phyloP scores from a whole-genome alignment of 1,140 invertebrate species.

The Caenorhabditis inopinata region DNA sequence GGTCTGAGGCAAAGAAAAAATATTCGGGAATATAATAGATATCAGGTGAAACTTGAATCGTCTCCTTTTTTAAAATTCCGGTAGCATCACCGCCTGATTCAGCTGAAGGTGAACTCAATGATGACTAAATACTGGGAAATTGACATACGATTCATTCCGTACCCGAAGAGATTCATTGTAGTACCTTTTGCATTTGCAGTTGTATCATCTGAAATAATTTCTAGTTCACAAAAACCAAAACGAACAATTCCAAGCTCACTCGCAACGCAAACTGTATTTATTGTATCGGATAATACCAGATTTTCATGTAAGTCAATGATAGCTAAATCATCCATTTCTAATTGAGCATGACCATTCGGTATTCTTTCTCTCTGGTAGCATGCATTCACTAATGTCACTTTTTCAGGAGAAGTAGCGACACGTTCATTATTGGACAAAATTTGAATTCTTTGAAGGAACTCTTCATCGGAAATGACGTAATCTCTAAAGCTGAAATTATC shows the following conservation, averaged over 20 bases:
- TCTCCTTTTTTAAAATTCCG: not conserved
- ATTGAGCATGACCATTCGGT: not conserved
- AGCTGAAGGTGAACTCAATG: not conserved
- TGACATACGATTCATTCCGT: not conserved
- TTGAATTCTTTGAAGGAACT: not conserved
- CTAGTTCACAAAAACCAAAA: not conserved
- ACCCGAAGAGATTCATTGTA: not conserved
- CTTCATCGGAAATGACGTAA: not conserved
- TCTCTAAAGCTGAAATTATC: not conserved
- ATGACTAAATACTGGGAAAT: too few species aligned
- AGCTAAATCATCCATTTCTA: not conserved
- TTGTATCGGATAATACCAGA: not conserved
- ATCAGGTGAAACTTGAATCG: not conserved
- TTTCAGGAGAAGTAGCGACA: not conserved
- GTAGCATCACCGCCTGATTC: not conserved
- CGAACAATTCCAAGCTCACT: not conserved
- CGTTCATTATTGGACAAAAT: not conserved
- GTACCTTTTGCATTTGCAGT: not conserved
- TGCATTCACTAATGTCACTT: not conserved
- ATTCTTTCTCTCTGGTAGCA: not conserved
- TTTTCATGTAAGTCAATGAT: not conserved
- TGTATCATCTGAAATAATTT: not conserved
- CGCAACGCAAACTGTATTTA: not conserved
- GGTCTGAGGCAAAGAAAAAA: not conserved
- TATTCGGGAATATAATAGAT: not conserved